Evolutionary conservation across 2,888 invertebrate genomes (phyloP), one percentile per base, ranked within the genome.

Genomic region (Melanargia galathea): DNA sequence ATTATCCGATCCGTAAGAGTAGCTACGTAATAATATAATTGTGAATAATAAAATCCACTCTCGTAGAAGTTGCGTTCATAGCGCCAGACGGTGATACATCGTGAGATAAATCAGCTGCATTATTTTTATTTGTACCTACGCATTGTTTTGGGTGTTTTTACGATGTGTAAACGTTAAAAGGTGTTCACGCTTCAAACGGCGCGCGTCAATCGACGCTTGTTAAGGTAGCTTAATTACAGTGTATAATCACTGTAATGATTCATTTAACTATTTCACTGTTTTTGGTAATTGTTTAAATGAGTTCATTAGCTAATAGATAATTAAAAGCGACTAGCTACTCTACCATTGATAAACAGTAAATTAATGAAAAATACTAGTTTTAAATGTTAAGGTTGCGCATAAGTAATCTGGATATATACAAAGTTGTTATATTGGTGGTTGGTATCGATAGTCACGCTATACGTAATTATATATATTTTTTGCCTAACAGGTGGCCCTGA

Each of bases 31-130:
- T 45, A 8, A 24, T 48, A 26, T 48, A 13, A 10, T 20, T 20
- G 33, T 22, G 13, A 46, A 5, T 22, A 46, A n/a, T n/a, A n/a
- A n/a, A n/a, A 46, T 11, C 45, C 2, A 45, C 1, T 16, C 40
- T 2, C 5, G 45, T 20, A 20, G 35, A 38, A 38, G 20, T 16
- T 52, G 55, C 38, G 16, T 10, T 26, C 38, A 10, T 22, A 38
- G 13, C 6, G 24, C n/a, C 13, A 52, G 20, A 18, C 16, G n/a
- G 26, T 58, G 48, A 48, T 48, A 24, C 48, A 35, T 35, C 58
- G 58, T 58, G 58, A 58, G 58, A 58, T 58, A 48, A 58, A 48
- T 58, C n/a, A n/a, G 26, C 57, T 22, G 57, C 33, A 33, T 57
- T 46, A 46, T 46, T 46, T 57, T 7, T 57, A 6, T 45, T 48